phyloP scores from a whole-genome alignment of 2,113 vertebrate species.

The Cathartes aura region DNA sequence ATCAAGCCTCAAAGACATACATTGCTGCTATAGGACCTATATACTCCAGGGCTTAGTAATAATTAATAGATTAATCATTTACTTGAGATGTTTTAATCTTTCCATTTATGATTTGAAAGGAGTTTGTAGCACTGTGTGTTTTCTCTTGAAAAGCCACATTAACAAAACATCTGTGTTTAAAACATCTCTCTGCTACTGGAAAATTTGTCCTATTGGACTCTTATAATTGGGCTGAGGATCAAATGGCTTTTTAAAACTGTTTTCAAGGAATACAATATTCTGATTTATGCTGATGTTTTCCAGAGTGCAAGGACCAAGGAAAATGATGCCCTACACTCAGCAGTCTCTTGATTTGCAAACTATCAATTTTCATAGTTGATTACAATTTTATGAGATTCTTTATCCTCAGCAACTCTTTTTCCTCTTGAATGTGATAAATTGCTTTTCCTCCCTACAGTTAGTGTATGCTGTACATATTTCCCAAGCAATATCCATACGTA shows the following conservation, averaged over 20 bases:
- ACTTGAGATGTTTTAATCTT: background rate
- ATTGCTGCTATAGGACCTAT: background rate
- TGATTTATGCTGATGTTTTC: conserved; percentile 60
- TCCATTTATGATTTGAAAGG: background rate
- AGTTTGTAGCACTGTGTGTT: background rate
- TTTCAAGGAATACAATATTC: conserved; percentile 28
- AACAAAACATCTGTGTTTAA: background rate
- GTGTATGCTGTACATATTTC: background rate
- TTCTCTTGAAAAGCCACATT: background rate
- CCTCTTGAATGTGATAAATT: conserved; percentile 44
- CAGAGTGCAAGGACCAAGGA: conserved; percentile 29
- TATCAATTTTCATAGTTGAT: conserved; percentile 64
- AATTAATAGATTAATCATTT: conserved; percentile 64
- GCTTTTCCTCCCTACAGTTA: background rate
- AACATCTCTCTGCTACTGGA: background rate
- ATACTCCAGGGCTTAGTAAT: background rate
- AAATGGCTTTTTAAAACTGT: background rate
- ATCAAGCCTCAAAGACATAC: background rate
- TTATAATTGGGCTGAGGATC: background rate
- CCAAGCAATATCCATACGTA: background rate
- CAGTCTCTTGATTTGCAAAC: conserved; percentile 59
- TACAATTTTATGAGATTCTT: conserved; percentile 57
- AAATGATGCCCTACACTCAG: conserved; percentile 43
- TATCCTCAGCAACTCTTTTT: conserved; percentile 47
- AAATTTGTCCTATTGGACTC: background rate